Evolutionary conservation across 2,797 vertebrate species (phyloP).

Genomic region (Onychomys leucogaster): DNA sequence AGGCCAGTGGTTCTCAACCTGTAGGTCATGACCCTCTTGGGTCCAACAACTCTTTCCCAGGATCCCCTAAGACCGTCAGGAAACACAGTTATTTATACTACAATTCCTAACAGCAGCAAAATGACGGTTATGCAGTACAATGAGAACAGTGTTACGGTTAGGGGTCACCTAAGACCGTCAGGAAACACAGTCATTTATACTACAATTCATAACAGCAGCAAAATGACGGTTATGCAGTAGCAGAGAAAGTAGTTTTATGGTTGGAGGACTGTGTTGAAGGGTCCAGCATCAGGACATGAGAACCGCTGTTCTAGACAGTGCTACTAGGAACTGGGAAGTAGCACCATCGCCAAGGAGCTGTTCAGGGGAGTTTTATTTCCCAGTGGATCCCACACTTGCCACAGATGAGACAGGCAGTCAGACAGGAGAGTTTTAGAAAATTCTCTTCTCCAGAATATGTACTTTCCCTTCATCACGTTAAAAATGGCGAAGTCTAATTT

Average conservation of each 20-base stretch:
- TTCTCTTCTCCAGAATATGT: conserved; percentile 29
- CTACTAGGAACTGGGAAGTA: neutral
- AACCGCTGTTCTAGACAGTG: neutral
- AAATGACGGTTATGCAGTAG: neutral
- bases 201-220: neutral
- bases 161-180: neutral
- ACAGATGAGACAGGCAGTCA: neutral
- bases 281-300: neutral
- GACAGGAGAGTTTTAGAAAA: conserved; percentile 34
- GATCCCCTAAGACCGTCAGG: neutral
- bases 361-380: conserved; percentile 9
- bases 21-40: neutral
- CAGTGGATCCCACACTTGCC: neutral
- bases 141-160: too few relatives aligned
- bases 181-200: too few relatives aligned
- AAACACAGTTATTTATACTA: too few relatives aligned
- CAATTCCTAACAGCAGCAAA: neutral
- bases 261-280: neutral
- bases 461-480: conserved; percentile 49
- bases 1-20: neutral
- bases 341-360: neutral
- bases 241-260: neutral
- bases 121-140: neutral
- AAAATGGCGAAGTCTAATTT: neutral
- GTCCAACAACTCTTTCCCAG: neutral